phyloP scores from a whole-genome alignment of 2,888 invertebrate species.

The Leucoma salicis region DNA sequence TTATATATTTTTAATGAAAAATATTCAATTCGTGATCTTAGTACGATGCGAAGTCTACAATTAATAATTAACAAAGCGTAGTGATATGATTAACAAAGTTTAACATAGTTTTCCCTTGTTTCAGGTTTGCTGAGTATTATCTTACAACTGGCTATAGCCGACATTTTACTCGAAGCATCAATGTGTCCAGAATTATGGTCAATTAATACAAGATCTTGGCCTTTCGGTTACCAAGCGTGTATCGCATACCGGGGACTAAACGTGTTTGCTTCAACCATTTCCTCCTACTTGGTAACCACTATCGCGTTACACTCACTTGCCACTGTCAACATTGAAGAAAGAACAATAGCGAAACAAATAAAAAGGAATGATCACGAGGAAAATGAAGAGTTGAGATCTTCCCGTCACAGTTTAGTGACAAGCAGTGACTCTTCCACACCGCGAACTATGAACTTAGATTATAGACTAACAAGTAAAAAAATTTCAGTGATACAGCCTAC shows the following conservation, averaged over 20 bases:
- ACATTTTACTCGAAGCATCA: slow-evolving; percentile 68
- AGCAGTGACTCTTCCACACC: slow-evolving; percentile 72
- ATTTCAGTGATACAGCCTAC: slow-evolving; percentile 79
- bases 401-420: slow-evolving; percentile 74
- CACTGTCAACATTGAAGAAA: slow-evolving; percentile 75
- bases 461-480: slow-evolving; percentile 62
- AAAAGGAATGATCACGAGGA: slow-evolving; percentile 56
- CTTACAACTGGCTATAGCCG: slow-evolving; percentile 78
- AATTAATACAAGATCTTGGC: slow-evolving; percentile 75
- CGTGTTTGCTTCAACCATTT: slow-evolving; percentile 79
- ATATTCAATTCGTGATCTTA: too few species aligned
- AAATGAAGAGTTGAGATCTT: slow-evolving; percentile 71
- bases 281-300: slow-evolving; percentile 79
- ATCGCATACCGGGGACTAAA: slow-evolving; percentile 79
- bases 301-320: slow-evolving; percentile 82
- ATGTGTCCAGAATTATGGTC: slow-evolving; percentile 79
- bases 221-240: slow-evolving; percentile 73
- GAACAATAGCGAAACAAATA: slow-evolving; percentile 52
- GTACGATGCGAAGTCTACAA: too few species aligned
- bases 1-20: too few species aligned
- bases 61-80: too few species aligned
- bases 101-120: slow-evolving; percentile 34
- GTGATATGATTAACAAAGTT: too few species aligned
- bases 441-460: slow-evolving; percentile 80
- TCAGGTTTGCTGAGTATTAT: slow-evolving; percentile 78